Evolutionary conservation across 2,888 invertebrate genomes (phyloP), one percentile per base, ranked within the genome.

Genomic region (Cantharis rufa): DNA sequence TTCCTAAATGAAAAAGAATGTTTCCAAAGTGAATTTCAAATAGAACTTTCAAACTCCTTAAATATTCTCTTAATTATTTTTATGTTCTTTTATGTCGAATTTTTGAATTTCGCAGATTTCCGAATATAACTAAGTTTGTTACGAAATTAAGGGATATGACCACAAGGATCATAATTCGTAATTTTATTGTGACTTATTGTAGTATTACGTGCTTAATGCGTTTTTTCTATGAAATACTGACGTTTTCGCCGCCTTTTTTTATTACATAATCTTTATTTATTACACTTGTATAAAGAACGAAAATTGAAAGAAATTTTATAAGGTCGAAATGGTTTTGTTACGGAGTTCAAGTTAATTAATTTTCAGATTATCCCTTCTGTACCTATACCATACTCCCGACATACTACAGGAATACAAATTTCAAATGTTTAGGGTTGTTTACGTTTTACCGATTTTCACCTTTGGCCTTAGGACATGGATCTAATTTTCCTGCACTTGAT

Each of bases 161-260:
- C 13, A 48, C 48, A n/a, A 48, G n/a, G 48, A 48, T 48, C 48
- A 48, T 48, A 48, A 48, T 48, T 48, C 48, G 48, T 48, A 48
- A 48, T 48, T 48, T 48, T 48, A 48, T 48, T 48, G 48, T 48
- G 70, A 70, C 70, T 63, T 63, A 72, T 72, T 72, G 64, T 66
- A 18, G 13, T 66, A 66, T 69, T 72, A 76, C 76, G 72, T 76
- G 76, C 76, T 62, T 76, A 76, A 76, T 72, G 78, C 75, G 68
- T 62, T 77, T 80, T 77, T 74, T 71, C 48, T 48, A 48, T 48
- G 48, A 48, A 48, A 48, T 48, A 48, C 48, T 48, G 48, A 48
- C 48, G 48, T 48, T 48, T 48, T 48, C n/a, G 48, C 48, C 48
- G 48, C 48, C 48, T 48, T n/a, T 48, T 32, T 48, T 48, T 48